phyloP scores from a whole-genome alignment of 2,797 vertebrate genomes.

The Lates japonicus region DNA sequence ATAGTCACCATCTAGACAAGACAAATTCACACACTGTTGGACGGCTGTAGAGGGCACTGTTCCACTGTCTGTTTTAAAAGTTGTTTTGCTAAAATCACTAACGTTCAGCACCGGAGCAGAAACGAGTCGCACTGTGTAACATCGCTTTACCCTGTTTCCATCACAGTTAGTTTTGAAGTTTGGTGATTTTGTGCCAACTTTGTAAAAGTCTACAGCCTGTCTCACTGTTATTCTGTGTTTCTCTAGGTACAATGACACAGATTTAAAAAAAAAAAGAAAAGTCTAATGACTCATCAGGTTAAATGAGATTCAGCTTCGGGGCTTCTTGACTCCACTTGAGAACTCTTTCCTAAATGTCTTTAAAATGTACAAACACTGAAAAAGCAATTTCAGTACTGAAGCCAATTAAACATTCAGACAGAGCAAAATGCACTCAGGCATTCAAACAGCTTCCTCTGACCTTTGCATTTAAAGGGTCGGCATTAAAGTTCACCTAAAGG shows the following conservation, averaged over 20 bases:
- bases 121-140: too few relatives aligned
- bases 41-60: too few relatives aligned
- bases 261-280: neutral
- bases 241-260: neutral
- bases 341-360: slow-evolving; percentile 8
- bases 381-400: neutral
- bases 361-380: slow-evolving; percentile 3
- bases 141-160: too few relatives aligned
- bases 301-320: neutral
- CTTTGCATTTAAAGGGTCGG: slow-evolving; percentile 16
- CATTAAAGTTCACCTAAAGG: slow-evolving; percentile 34
- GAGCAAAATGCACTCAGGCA: neutral
- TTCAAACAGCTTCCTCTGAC: slow-evolving; percentile 8
- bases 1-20: too few relatives aligned
- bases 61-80: too few relatives aligned
- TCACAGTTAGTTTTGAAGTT: too few relatives aligned
- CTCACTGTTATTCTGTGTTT: neutral
- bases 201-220: neutral
- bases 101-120: too few relatives aligned
- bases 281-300: neutral
- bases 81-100: too few relatives aligned
- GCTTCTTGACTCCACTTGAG: neutral
- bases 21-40: too few relatives aligned
- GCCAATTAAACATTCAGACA: slow-evolving; percentile 6
- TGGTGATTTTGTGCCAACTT: too few relatives aligned